A percentile compares a stretch with the other conserved stretches of the same genome.
Conservation (phyloP, 2,797 vertebrate species). For the Poecilia picta region DNA sequence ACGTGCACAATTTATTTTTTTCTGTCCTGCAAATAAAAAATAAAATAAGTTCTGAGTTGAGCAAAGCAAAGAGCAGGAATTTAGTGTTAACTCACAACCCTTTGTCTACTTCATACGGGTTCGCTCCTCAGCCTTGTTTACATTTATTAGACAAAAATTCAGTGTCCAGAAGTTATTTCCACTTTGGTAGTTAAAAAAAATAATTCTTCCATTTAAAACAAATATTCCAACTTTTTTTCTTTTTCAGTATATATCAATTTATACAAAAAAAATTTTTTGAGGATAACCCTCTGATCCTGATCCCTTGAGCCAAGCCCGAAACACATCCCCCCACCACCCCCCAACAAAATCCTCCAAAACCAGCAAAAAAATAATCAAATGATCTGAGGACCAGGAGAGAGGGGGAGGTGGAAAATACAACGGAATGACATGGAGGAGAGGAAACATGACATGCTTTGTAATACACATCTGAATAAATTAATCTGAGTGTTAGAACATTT, state of each 20-base stretch:
- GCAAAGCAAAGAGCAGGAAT: slow-evolving; percentile 83
- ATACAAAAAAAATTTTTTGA: slow-evolving; percentile 74
- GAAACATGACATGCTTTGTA: slow-evolving; percentile 52
- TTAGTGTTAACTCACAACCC: slow-evolving; percentile 77
- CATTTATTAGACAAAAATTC: slow-evolving; percentile 65
- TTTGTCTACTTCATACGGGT: slow-evolving; percentile 75
- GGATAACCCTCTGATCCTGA: slow-evolving; percentile 68
- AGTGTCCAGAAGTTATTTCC: slow-evolving; percentile 68
- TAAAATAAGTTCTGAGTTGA: slow-evolving; percentile 74
- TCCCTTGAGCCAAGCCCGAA: slow-evolving; percentile 58
- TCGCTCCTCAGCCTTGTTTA: slow-evolving; percentile 67
- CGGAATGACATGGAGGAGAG: slow-evolving; percentile 71
- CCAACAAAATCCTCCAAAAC: slow-evolving; percentile 65
- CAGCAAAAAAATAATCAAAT: slow-evolving; percentile 67
- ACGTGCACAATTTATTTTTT: slow-evolving; percentile 75
- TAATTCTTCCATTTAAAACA: slow-evolving; percentile 83
- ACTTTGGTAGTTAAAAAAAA: slow-evolving; percentile 80
- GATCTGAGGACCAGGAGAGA: slow-evolving; percentile 53
- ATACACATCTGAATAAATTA: slow-evolving; percentile 62
- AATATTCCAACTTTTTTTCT: slow-evolving; percentile 77
- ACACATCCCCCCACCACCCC: neutral
- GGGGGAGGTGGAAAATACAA: slow-evolving; percentile 20
- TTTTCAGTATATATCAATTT: slow-evolving; percentile 78
- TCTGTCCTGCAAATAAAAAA: slow-evolving; percentile 81
- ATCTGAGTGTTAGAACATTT: slow-evolving; percentile 59